These are phyloP conservation scores for Anagyrus pseudococci DNA, from an alignment of 2,888 invertebrate species.

Conservation along the genomic window DNA sequence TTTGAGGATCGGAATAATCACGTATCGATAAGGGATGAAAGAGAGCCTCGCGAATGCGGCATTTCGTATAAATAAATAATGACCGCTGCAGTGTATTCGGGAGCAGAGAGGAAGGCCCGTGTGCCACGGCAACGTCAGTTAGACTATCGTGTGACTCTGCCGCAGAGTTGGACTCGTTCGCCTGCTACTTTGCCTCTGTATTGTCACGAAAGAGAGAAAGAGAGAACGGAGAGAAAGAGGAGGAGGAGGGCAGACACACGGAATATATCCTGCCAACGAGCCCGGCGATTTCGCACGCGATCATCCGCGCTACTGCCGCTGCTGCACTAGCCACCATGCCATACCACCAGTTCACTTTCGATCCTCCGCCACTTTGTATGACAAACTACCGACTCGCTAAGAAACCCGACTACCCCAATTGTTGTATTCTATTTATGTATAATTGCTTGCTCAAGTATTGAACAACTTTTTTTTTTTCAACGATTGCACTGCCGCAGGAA, in stretches of 20 bases:
- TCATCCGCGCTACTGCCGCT: conserved; percentile 44
- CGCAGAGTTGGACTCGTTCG: conserved; percentile 38
- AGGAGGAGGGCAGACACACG: conserved; percentile 4
- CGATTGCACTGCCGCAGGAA: too few species aligned
- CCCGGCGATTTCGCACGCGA: conserved; percentile 57
- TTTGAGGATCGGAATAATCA: background rate
- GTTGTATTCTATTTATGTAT: too few species aligned
- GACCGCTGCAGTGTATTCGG: too few species aligned
- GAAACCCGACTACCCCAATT: too few species aligned
- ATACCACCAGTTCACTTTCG: too few species aligned
- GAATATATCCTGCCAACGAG: conserved; percentile 49
- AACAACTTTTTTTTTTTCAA: too few species aligned
- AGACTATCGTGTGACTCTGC: conserved; percentile 43
- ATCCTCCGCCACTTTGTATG: too few species aligned
- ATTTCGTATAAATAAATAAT: too few species aligned
- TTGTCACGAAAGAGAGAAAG: conserved; percentile 50
- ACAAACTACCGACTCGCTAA: background rate
- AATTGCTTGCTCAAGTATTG: too few species aligned
- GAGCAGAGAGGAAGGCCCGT: too few species aligned
- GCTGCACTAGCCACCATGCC: too few species aligned
- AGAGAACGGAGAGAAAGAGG: conserved; percentile 47
- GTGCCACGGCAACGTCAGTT: conserved; percentile 14
- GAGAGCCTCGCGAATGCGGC: background rate
- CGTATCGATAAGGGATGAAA: too few species aligned
- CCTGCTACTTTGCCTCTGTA: conserved; percentile 37